A percentile compares a stretch with the other conserved stretches of the same genome.
These are phyloP conservation scores for Clarias batrachus DNA, from an alignment of 2,113 vertebrate genomes.

Conservation along the genomic window DNA sequence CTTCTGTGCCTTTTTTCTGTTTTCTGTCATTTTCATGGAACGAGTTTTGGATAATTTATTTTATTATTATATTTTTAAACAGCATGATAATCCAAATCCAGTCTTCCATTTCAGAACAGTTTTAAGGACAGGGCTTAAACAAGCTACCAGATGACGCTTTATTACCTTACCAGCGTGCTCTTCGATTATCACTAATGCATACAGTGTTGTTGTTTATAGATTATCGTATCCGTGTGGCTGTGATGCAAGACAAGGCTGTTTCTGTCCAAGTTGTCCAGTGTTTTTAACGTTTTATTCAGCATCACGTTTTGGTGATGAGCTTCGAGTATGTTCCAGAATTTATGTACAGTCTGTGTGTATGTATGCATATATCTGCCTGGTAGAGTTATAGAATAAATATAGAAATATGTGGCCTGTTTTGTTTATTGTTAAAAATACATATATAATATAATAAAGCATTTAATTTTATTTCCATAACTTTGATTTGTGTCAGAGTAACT, in stretches of 20 bases:
- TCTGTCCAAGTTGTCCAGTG: neutral
- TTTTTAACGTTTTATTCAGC: neutral
- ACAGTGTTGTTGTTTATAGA: slow-evolving; percentile 17
- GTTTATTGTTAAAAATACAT: slow-evolving; percentile 10
- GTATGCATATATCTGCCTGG: slow-evolving; percentile 19
- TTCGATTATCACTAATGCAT: slow-evolving; percentile 23
- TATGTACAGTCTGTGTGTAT: neutral
- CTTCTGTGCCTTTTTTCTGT: slow-evolving; percentile 9
- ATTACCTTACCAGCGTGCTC: slow-evolving; percentile 8
- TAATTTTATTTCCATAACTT: slow-evolving; percentile 54
- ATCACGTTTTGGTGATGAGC: neutral
- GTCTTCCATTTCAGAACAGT: slow-evolving; percentile 43
- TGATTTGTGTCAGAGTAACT: neutral
- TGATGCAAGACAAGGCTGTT: slow-evolving; percentile 3
- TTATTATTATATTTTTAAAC: neutral
- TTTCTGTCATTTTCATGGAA: neutral
- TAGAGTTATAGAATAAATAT: neutral
- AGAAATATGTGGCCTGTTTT: slow-evolving; percentile 20
- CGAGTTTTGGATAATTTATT: neutral
- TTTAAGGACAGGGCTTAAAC: neutral
- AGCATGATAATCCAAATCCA: slow-evolving; percentile 16
- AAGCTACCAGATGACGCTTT: neutral
- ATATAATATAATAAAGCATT: slow-evolving; percentile 9
- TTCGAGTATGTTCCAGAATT: neutral
- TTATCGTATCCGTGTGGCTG: slow-evolving; percentile 6